These are phyloP conservation scores for Abrostola tripartita DNA, from an alignment of 2,888 invertebrate genomes.

Conservation along the genomic window DNA sequence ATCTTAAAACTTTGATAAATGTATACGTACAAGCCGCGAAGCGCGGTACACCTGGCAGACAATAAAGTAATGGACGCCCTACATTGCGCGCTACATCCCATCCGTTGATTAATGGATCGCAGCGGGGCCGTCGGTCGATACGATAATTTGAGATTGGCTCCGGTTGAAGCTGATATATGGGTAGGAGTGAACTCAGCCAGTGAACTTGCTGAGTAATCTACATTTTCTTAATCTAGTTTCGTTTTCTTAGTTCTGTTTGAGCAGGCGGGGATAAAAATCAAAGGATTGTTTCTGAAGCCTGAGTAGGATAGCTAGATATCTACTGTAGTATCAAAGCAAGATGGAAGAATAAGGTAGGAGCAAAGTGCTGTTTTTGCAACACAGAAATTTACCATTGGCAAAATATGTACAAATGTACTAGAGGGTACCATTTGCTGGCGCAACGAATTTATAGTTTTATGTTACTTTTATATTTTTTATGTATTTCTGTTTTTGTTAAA, in stretches of 20 bases:
- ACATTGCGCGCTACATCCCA: conserved; percentile 71
- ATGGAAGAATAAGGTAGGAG: too few species aligned
- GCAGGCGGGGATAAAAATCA: neutral
- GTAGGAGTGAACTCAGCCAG: conserved; percentile 35
- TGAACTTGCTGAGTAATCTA: conserved; percentile 49
- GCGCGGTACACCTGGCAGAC: conserved; percentile 70
- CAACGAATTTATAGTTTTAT: too few species aligned
- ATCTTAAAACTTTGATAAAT: conserved; percentile 69
- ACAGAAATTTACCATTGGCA: too few species aligned
- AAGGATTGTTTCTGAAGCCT: neutral
- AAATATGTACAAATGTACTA: too few species aligned
- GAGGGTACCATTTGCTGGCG: too few species aligned
- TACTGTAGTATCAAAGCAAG: too few species aligned
- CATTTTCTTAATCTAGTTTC: conserved; percentile 39
- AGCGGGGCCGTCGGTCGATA: conserved; percentile 65
- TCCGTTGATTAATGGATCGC: conserved; percentile 73
- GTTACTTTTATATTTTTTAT: too few species aligned
- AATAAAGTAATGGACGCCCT: conserved; percentile 76
- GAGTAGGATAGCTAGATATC: neutral
- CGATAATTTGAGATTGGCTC: conserved; percentile 66
- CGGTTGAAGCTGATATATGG: conserved; percentile 55
- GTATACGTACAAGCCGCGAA: conserved; percentile 53
- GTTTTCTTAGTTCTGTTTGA: conserved; percentile 20
- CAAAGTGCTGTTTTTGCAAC: too few species aligned
- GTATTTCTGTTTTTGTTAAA: too few species aligned